Evolutionary conservation across 2,888 invertebrate species (phyloP).

Genomic region (Anoplius nigerrimus): DNA sequence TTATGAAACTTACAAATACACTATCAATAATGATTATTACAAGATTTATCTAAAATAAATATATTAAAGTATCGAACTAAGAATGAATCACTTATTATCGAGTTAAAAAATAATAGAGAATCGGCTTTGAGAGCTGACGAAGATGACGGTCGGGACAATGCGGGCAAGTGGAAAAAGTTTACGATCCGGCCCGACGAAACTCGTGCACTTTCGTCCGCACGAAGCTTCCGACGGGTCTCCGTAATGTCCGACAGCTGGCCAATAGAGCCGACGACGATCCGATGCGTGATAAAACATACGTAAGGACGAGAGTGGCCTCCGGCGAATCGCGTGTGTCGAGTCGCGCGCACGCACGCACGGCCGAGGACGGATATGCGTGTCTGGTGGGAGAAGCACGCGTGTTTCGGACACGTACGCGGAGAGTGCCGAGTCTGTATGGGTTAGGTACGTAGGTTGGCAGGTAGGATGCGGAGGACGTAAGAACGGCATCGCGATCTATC

Average conservation of each 20-base stretch:
- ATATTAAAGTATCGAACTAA: too few relatives aligned
- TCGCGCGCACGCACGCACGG: slow-evolving; percentile 5
- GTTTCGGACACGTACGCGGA: slow-evolving; percentile 3
- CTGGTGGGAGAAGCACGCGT: slow-evolving; percentile 7
- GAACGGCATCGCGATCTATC: slow-evolving; percentile 43
- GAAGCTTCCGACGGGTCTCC: slow-evolving; percentile 42
- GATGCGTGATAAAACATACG: slow-evolving; percentile 37
- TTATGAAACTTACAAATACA: too few relatives aligned
- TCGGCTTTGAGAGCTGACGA: too few relatives aligned
- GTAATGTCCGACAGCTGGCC: slow-evolving; percentile 45
- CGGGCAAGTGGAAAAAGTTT: too few relatives aligned
- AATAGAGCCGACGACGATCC: slow-evolving; percentile 17
- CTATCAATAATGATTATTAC: too few relatives aligned
- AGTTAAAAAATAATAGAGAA: too few relatives aligned
- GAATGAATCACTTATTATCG: too few relatives aligned
- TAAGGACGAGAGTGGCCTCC: slow-evolving; percentile 28
- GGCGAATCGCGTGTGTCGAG: slow-evolving; percentile 17
- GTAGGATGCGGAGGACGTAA: slow-evolving; percentile 32
- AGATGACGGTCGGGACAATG: too few relatives aligned
- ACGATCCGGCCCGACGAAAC: neutral
- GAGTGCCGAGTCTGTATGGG: too few relatives aligned
- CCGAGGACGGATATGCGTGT: too few relatives aligned
- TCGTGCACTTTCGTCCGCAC: slow-evolving; percentile 23
- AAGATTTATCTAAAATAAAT: too few relatives aligned
- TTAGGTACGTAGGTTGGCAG: slow-evolving; percentile 31